Evolutionary conservation across 2,113 vertebrate genomes (phyloP), one percentile per base, ranked within the genome.

Genomic region (Periophthalmodon schlosseri): DNA sequence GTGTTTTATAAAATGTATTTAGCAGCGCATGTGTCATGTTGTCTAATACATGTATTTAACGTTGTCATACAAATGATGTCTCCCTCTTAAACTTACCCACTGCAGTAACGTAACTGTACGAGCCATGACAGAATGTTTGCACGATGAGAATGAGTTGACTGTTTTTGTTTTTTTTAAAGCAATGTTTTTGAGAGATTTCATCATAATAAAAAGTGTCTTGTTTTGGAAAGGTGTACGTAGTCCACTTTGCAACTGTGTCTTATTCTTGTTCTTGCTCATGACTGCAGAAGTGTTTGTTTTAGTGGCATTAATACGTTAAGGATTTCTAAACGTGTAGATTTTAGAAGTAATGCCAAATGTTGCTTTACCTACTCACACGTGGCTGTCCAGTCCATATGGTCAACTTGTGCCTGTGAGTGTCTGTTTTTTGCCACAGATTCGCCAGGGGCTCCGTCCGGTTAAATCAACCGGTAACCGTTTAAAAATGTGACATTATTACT

Each of bases 361-460:
- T 39, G 21, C 64, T 68, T 56, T 56, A 68, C 75, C 28, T 52
- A 52, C 34, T 13, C 77, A 82, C 88, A 88, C 86, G 87, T 91
- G 83, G 86, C 79, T 78, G 57, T 57, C 54, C 50, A 47, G 23
- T 65, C 79, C 82, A 86, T 84, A 85, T 87, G 83, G 84, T 73
- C 72, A 74, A 56, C 54, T 61, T 84, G 70, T 66, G 23, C 24
- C 60, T 24, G 24, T 9, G 28, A 20, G 77, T 71, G 68, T 83
- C 3, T 16, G 18, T 50, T 57, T 61, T 76, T 78, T 80, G 67
- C 72, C 33, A 56, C 46, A 63, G 28, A 18, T 33, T 15, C 28
- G 6, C 24, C 28, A 16, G 28, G 20, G 18, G 18, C 11, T 65
- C 12, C 44, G 20, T 5, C 63, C 18, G 7, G 18, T 11, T 39